Base-by-base conservation (phyloP, 2,797 vertebrate species). In the Malurus leucopterus region DNA sequence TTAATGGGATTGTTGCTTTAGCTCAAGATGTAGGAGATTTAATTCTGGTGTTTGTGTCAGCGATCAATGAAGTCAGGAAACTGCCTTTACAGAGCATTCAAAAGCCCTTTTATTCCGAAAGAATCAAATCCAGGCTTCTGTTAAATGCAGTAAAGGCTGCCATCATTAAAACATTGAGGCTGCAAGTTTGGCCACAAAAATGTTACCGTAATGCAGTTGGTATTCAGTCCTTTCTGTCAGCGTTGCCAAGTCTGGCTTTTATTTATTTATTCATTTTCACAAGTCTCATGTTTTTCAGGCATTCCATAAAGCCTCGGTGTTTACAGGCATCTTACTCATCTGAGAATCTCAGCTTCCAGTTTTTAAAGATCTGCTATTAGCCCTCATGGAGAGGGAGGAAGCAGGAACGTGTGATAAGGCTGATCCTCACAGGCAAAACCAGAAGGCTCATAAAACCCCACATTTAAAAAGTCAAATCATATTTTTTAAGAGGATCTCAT, bases 61-160 rank as follows among this genome's bases (percentile, higher is more conserved):
- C 44, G 5, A 91, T 85, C 93, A 90, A 67, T 57, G 57, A 69
- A 90, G 82, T 71, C 89, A 78, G 87, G 90, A 93, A 85, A 94
- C 76, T 78, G 91, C 93, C 87, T 93, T 93, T 94, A 84, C 79
- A 85, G 63, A 69, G 65, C 61, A 72, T 93, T 95, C 89, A 93
- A 94, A 94, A 92, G 79, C 73, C 70, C 81, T 83, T 93, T 95
- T 94, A 91, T 92, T 91, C 78, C 0, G 0, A 80, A 92, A 90
- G 89, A 95, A 91, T 93, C 73, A 93, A 94, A 93, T 88, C 94
- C 94, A 95, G 93, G 84, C 73, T 92, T 86, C 87, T 89, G 93
- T 88, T 84, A 91, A 91, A 87, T 41, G 89, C 84, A 75, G 63
- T 57, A 89, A 91, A 91, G 73, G 68, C 92, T 84, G 80, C 87